These are phyloP conservation scores for Mizuhopecten yessoensis DNA, from an alignment of 1,140 invertebrate genomes.

Conservation along the genomic window DNA sequence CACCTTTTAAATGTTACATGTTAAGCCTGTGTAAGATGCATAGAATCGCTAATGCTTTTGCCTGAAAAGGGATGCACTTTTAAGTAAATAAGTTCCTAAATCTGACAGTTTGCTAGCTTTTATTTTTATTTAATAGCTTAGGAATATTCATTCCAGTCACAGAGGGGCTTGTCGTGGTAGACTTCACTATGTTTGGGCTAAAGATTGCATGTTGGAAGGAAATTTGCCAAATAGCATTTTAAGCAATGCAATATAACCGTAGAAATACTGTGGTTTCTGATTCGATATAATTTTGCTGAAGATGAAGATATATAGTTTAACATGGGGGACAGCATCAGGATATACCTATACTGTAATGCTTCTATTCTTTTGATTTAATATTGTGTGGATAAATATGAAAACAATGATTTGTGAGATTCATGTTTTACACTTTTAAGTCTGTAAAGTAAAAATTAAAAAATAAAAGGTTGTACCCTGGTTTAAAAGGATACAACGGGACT, in stretches of 20 bases:
- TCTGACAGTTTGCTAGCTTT: conserved; percentile 33
- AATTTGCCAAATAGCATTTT: conserved; percentile 39
- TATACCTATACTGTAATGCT: too few relatives aligned
- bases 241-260: background rate
- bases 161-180: background rate
- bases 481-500: too few relatives aligned
- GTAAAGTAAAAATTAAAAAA: too few relatives aligned
- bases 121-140: conserved; percentile 36
- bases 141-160: conserved; percentile 32
- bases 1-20: conserved; percentile 24
- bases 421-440: too few relatives aligned
- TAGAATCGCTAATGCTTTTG: background rate
- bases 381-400: too few relatives aligned
- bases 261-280: background rate
- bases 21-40: background rate
- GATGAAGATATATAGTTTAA: too few relatives aligned
- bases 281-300: background rate
- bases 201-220: conserved; percentile 9
- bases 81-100: conserved; percentile 1
- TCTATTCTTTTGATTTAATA: too few relatives aligned
- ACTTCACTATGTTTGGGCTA: background rate
- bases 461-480: too few relatives aligned
- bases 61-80: conserved; percentile 25
- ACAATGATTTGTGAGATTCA: too few relatives aligned
- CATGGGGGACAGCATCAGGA: too few relatives aligned